phyloP scores from a whole-genome alignment of 2,888 invertebrate species.

The Ganaspis brasiliensis region DNA sequence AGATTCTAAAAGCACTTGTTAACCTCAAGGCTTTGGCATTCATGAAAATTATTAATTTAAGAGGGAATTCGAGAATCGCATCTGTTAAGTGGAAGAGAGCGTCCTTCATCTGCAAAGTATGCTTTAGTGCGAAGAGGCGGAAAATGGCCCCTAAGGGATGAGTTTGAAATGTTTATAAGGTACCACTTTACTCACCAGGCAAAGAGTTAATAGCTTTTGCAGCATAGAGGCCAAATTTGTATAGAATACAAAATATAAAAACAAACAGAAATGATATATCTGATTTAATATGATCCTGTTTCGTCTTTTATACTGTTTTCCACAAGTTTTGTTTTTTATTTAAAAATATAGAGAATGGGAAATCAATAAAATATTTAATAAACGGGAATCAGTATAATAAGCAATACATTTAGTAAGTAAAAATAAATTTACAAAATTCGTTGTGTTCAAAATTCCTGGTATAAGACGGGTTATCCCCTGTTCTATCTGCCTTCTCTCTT shows the following conservation, averaged over 20 bases:
- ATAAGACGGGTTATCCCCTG: no score
- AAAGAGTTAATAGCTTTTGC: not conserved
- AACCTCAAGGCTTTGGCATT: not conserved
- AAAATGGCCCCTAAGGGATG: conserved; percentile 26
- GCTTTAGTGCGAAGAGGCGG: not conserved
- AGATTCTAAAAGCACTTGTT: not conserved
- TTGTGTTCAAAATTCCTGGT: no score
- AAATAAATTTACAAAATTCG: no score
- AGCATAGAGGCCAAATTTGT: not conserved
- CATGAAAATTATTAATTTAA: conserved; percentile 27
- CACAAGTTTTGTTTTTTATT: no score
- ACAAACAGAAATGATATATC: no score
- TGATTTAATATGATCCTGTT: no score
- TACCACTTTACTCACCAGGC: not conserved
- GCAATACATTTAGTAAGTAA: no score
- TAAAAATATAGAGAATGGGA: no score
- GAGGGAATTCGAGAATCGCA: not conserved
- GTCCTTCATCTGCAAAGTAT: not conserved
- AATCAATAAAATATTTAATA: no score
- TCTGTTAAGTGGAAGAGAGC: conserved; percentile 17
- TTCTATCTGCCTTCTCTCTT: no score
- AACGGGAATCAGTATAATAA: no score
- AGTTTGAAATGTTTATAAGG: conserved; percentile 25
- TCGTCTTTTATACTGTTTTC: no score
- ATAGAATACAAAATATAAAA: not conserved